These are phyloP conservation scores for Atrichornis clamosus DNA, from an alignment of 2,113 vertebrate genomes.

Conservation along the genomic window DNA sequence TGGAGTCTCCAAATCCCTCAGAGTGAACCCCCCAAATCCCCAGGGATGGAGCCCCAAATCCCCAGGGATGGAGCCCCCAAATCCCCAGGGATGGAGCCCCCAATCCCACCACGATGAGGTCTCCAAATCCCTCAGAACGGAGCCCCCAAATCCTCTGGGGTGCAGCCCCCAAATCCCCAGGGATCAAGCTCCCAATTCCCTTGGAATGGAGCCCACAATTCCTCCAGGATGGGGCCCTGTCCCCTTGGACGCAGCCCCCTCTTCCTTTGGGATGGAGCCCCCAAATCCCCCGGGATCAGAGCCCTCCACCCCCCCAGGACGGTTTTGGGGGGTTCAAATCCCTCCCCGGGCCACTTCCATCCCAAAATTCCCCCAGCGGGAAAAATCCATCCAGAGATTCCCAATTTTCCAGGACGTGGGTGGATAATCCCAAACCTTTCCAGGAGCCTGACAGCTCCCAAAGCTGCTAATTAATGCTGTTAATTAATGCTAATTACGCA, in stretches of 20 bases:
- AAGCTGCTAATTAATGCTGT: background rate
- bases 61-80: too few relatives aligned
- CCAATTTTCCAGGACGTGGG: accelerated
- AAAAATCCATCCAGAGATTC: accelerated
- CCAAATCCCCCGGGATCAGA: too few relatives aligned
- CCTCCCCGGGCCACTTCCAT: background rate
- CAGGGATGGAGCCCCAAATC: too few relatives aligned
- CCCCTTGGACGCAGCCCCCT: too few relatives aligned
- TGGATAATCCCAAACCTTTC: background rate
- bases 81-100: background rate
- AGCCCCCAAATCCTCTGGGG: background rate
- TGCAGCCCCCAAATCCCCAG: background rate
- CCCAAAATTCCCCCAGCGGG: accelerated
- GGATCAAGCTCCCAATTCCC: too few relatives aligned
- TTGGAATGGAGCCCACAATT: background rate
- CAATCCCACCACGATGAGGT: too few relatives aligned
- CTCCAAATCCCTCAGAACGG: background rate
- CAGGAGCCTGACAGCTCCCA: accelerated
- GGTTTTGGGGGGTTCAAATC: background rate
- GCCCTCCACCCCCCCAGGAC: too few relatives aligned
- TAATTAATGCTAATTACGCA: background rate
- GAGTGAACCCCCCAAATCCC: too few relatives aligned
- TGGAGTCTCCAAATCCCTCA: too few relatives aligned
- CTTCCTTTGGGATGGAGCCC: too few relatives aligned
- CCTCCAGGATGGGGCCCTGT: too few relatives aligned